Evolutionary conservation across 2,797 vertebrate species (phyloP).

Genomic region (Enteromius viviparus): DNA sequence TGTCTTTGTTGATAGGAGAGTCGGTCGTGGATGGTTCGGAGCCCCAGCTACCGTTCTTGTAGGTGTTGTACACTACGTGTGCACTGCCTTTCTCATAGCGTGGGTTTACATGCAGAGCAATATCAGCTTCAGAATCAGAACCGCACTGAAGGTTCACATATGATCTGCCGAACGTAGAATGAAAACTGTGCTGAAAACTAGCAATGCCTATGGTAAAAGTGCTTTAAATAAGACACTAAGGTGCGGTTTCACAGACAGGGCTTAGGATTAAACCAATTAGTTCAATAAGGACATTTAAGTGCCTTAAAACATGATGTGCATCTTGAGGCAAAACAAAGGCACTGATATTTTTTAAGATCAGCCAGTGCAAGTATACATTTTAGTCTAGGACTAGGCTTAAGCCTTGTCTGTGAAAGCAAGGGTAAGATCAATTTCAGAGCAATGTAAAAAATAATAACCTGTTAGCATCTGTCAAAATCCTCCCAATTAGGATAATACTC

Average conservation of each 20-base stretch:
- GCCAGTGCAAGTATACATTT: too few species aligned
- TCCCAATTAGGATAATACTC: slow-evolving; percentile 44
- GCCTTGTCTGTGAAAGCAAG: too few species aligned
- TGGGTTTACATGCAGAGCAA: slow-evolving; percentile 78
- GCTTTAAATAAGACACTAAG: background rate
- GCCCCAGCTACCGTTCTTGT: slow-evolving; percentile 64
- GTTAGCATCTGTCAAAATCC: slow-evolving; percentile 39
- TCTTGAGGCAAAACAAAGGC: too few species aligned
- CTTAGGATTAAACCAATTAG: too few species aligned
- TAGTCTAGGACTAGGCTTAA: too few species aligned
- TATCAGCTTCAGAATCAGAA: slow-evolving; percentile 33
- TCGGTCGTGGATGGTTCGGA: slow-evolving; percentile 64
- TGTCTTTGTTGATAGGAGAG: slow-evolving; percentile 25
- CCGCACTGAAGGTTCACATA: slow-evolving; percentile 55
- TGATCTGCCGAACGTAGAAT: slow-evolving; percentile 48
- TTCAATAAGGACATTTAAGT: too few species aligned
- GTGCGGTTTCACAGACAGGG: too few species aligned
- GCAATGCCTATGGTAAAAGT: background rate
- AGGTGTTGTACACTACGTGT: slow-evolving; percentile 72
- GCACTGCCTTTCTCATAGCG: slow-evolving; percentile 62
- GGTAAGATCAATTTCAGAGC: background rate
- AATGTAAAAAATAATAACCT: slow-evolving; percentile 34
- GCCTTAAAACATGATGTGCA: too few species aligned
- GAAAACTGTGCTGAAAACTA: background rate
- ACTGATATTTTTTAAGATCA: too few species aligned